phyloP scores from a whole-genome alignment of 92 coral and sea anemone species.

The Pocillopora meandrina region DNA sequence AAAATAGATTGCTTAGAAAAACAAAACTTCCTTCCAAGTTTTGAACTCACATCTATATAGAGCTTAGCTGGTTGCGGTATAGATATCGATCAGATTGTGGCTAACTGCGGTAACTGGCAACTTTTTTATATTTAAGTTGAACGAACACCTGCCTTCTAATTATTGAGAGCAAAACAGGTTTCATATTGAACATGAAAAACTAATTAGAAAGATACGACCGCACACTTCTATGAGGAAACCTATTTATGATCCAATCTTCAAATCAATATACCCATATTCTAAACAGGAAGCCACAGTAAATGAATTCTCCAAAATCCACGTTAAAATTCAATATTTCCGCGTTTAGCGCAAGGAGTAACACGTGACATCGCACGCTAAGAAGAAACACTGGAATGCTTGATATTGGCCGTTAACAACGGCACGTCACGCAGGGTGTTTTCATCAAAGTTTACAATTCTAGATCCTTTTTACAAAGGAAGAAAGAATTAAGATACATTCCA shows the following conservation, averaged over 20 bases:
- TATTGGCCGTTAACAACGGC: not conserved
- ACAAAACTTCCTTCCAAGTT: not conserved
- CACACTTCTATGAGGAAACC: not conserved
- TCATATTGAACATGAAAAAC: too few relatives aligned
- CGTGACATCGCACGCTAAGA: not conserved
- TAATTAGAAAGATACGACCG: too few relatives aligned
- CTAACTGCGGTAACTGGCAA: not conserved
- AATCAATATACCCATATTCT: not conserved
- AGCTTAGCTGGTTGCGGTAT: not conserved
- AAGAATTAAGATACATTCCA: not conserved
- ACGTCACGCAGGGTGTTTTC: not conserved
- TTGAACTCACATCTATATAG: not conserved
- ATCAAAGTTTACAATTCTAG: not conserved
- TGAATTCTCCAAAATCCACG: not conserved
- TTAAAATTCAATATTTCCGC: not conserved
- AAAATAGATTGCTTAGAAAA: not conserved
- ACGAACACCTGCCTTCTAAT: too few relatives aligned
- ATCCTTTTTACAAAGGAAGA: not conserved
- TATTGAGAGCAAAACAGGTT: too few relatives aligned
- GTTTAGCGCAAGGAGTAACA: not conserved
- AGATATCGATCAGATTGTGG: not conserved
- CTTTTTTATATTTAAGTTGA: not conserved
- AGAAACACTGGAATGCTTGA: not conserved
- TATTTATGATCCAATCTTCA: not conserved
- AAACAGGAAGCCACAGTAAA: not conserved